Percentiles rank a stretch among this genome's conserved stretches.
Evolutionary conservation across 2,797 vertebrate genomes (phyloP).

Genomic region (Esox lucius): DNA sequence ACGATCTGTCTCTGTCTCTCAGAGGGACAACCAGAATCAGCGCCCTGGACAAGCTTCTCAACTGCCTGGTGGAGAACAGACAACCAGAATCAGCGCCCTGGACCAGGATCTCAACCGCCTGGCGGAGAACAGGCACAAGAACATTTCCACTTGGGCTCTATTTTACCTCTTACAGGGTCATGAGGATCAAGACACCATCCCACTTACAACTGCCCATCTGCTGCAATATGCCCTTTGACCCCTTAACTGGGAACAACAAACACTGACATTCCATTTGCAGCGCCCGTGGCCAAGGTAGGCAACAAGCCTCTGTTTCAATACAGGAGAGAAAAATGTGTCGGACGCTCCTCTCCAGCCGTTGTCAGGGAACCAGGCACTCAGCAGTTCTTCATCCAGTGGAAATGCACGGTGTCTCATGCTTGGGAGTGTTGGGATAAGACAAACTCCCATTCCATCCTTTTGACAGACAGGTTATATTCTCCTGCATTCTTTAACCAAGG

Average conservation of each 20-base stretch:
- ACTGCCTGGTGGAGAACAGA: too few species aligned
- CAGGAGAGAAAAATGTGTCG: background rate
- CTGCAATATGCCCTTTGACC: slow-evolving; percentile 36
- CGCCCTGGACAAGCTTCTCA: slow-evolving; percentile 48
- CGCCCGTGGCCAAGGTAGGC: background rate
- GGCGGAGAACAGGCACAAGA: slow-evolving; percentile 41
- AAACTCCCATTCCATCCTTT: too few species aligned
- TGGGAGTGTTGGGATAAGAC: too few species aligned
- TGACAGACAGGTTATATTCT: too few species aligned
- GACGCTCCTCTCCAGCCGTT: too few species aligned
- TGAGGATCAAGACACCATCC: background rate
- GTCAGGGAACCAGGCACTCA: too few species aligned
- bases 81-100: too few species aligned
- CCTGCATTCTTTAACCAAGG: too few species aligned
- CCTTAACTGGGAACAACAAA: slow-evolving; percentile 55
- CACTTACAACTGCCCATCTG: slow-evolving; percentile 10
- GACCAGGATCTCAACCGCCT: slow-evolving; percentile 81
- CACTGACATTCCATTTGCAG: background rate
- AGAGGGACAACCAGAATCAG: slow-evolving; percentile 81
- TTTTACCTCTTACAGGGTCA: background rate
- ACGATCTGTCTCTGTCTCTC: slow-evolving; percentile 84
- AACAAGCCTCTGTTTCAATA: background rate
- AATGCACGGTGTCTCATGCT: too few species aligned
- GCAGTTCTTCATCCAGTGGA: too few species aligned
- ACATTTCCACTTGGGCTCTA: background rate